phyloP scores from a whole-genome alignment of 2,888 invertebrate genomes.

The Peribatodes rhomboidaria region DNA sequence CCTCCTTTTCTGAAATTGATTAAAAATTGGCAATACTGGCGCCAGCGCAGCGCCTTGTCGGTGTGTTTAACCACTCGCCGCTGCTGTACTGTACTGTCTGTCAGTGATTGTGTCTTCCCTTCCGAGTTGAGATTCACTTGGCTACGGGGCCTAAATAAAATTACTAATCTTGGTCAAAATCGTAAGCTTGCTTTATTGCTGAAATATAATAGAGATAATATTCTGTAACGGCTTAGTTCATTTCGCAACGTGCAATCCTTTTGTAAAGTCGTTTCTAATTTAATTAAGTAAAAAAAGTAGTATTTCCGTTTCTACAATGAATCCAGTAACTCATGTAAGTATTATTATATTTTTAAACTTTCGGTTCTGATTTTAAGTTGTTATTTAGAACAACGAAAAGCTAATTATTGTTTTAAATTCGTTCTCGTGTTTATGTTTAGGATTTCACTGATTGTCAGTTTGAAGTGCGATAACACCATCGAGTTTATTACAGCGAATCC shows the following conservation, averaged over 20 bases:
- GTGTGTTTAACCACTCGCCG: too few relatives aligned
- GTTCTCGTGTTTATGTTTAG: neutral
- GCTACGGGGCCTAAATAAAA: too few relatives aligned
- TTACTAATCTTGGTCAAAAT: neutral
- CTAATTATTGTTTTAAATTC: neutral
- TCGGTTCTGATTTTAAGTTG: too few relatives aligned
- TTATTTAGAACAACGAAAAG: neutral
- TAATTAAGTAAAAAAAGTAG: neutral
- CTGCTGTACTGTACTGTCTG: too few relatives aligned
- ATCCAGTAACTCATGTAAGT: slow-evolving; percentile 71
- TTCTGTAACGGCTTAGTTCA: neutral
- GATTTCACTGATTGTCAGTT: neutral
- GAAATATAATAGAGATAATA: neutral
- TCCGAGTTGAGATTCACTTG: too few relatives aligned
- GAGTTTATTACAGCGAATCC: slow-evolving; percentile 19
- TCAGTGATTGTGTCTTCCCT: too few relatives aligned
- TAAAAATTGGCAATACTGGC: too few relatives aligned
- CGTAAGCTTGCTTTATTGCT: neutral
- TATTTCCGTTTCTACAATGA: slow-evolving; percentile 54
- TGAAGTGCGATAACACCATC: neutral
- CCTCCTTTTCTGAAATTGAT: too few relatives aligned
- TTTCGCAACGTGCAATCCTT: neutral
- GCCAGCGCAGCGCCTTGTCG: too few relatives aligned
- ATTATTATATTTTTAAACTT: slow-evolving; percentile 33
- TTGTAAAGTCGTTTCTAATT: slow-evolving; percentile 15